Evolutionary conservation across 2,113 vertebrate genomes (phyloP), one percentile per base, ranked within the genome.

Genomic region (Amphiprion ocellaris): DNA sequence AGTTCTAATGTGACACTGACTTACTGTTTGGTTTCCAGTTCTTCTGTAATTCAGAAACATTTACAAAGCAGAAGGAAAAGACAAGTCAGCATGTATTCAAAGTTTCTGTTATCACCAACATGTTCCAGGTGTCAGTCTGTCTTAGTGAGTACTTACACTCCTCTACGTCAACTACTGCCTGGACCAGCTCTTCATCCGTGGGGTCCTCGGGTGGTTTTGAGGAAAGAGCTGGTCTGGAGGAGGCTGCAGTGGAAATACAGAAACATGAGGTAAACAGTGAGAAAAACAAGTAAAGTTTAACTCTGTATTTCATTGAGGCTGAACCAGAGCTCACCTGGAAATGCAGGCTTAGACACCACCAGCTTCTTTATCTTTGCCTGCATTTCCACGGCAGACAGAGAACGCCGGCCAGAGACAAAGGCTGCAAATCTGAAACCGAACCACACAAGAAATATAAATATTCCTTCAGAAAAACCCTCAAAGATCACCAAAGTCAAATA

Each of bases 311-410:
- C 17, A 49, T 14, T 19, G 10, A 23, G 21, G 37, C 5, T 62
- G 16, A 21, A 10, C 41, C 10, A 3, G 10, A 44, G 41, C 41
- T 44, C 12, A 12, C 41, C 41, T 44, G 41, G 41, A 44, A 11
- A 44, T 54, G 52, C 52, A 23, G 12, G 37, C 12, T 44, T 12
- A 21, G 12, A 12, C 0, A 10, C 5, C 12, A 55, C 6, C 11
- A 39, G 33, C 21, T 53, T 23, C 33, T 11, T 16, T 0, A 68
- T 1, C 2, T 24, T 24, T 0, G 50, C 49, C 50, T 67, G 64
- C 11, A 53, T 37, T 37, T 67, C 47, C 49, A 37, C 7, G 28
- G 2, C 49, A 53, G 65, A 67, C 64, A 53, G 47, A 67, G 49
- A 61, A 61, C 30, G 30, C 59, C 19, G 59, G 7, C 49, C 49